phyloP scores from a whole-genome alignment of 2,888 invertebrate species.

The Lathronympha strigana region DNA sequence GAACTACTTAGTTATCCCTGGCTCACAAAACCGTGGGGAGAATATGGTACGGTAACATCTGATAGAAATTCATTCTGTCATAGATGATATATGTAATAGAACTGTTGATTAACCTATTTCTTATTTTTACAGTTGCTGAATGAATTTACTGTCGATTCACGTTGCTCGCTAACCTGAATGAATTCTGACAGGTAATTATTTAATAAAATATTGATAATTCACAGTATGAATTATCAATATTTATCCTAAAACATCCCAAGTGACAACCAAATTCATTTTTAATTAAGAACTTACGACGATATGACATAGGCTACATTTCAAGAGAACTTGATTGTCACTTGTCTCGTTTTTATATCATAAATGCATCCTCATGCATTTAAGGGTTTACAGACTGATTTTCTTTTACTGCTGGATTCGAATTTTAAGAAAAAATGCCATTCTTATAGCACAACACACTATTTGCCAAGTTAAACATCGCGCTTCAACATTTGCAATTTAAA shows the following conservation, averaged over 20 bases:
- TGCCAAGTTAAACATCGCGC: not conserved
- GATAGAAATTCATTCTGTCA: slow-evolving; percentile 41
- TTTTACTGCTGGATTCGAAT: too few species aligned
- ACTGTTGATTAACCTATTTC: not conserved
- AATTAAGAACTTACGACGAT: too few species aligned
- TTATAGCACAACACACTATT: too few species aligned
- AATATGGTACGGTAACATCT: slow-evolving; percentile 59
- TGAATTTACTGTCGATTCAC: not conserved
- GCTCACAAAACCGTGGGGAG: slow-evolving; percentile 48
- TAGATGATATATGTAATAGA: not conserved
- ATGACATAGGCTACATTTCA: too few species aligned
- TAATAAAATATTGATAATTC: not conserved
- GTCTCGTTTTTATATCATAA: too few species aligned
- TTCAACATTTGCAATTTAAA: too few species aligned
- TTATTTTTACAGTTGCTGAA: not conserved
- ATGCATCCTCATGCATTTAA: too few species aligned
- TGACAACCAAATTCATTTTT: too few species aligned
- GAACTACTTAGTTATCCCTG: slow-evolving; percentile 50
- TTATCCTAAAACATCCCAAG: too few species aligned
- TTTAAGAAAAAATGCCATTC: too few species aligned
- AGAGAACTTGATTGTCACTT: too few species aligned
- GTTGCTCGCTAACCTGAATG: not conserved
- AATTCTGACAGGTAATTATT: slow-evolving; percentile 4
- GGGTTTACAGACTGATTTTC: too few species aligned
- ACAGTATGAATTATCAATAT: not conserved